Conservation (phyloP, 1,140 invertebrate genomes). For the Bombus confusus region DNA sequence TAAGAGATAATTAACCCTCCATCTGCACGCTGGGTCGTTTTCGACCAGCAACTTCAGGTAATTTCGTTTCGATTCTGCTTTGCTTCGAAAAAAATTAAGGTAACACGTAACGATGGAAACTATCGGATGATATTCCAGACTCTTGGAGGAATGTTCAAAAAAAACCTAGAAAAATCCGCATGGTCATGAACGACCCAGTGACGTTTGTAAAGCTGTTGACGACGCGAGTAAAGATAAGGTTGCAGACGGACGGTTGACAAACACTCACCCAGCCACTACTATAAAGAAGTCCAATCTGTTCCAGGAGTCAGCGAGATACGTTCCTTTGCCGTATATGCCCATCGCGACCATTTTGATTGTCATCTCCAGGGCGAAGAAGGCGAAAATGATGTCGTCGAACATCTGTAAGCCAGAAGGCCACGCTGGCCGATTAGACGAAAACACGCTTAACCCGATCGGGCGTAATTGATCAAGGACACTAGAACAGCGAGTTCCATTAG, state of each 20-base stretch:
- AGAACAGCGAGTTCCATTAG: slow-evolving; percentile 49
- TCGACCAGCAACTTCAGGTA: no score
- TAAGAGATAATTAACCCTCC: no score
- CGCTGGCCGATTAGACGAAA: slow-evolving; percentile 20
- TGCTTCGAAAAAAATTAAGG: no score
- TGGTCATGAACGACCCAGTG: no score
- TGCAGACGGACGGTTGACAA: not conserved
- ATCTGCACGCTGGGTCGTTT: no score
- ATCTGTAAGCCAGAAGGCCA: slow-evolving; percentile 85
- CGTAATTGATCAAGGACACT: slow-evolving; percentile 56
- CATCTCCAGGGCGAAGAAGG: slow-evolving; percentile 98
- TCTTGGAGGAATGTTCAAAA: no score
- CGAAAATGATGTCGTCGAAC: slow-evolving; percentile 99
- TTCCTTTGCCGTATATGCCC: slow-evolving; percentile 97
- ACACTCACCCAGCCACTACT: slow-evolving; percentile 94
- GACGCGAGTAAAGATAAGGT: not conserved
- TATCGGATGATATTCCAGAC: no score
- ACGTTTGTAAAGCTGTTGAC: no score
- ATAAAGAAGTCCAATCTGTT: slow-evolving; percentile 99
- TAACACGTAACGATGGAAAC: no score
- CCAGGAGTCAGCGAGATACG: slow-evolving; percentile 99
- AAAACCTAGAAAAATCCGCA: no score
- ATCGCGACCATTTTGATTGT: slow-evolving; percentile 99
- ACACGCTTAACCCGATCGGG: slow-evolving; percentile 26
- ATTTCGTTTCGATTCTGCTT: no score